These are phyloP conservation scores for Phengaris arion DNA, from an alignment of 2,888 invertebrate species.

Conservation along the genomic window DNA sequence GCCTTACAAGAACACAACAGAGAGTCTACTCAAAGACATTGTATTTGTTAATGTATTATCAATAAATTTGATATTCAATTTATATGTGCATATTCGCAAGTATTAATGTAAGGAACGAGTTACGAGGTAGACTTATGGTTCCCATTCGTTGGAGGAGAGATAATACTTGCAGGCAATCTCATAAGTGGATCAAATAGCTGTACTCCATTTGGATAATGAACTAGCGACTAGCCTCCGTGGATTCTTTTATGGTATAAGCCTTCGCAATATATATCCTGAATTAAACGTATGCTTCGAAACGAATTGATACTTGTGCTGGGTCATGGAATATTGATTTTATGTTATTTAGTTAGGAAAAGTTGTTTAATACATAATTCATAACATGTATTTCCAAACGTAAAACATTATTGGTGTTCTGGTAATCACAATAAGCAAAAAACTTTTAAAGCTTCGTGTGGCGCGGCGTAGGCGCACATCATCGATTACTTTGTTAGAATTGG, in stretches of 20 bases:
- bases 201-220: constrained; percentile 80
- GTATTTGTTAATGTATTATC: constrained; percentile 22
- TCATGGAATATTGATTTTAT: constrained; percentile 19
- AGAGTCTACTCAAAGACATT: constrained; percentile 6
- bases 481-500: too few species aligned
- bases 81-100: constrained; percentile 59
- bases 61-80: constrained; percentile 47
- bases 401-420: too few species aligned
- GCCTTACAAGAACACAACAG: not conserved
- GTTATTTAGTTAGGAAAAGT: not conserved
- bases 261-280: constrained; percentile 49
- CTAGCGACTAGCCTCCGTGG: constrained; percentile 64
- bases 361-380: not conserved
- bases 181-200: constrained; percentile 80
- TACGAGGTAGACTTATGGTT: constrained; percentile 77
- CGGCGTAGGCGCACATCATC: too few species aligned
- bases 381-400: too few species aligned
- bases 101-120: constrained; percentile 62
- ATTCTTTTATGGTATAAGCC: constrained; percentile 58
- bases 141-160: constrained; percentile 74
- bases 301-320: constrained; percentile 15
- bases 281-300: constrained; percentile 28
- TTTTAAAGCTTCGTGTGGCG: too few species aligned
- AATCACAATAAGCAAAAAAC: too few species aligned
- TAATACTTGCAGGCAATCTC: constrained; percentile 79